phyloP scores from a whole-genome alignment of 1,140 invertebrate genomes.

The Drosophila leontia region DNA sequence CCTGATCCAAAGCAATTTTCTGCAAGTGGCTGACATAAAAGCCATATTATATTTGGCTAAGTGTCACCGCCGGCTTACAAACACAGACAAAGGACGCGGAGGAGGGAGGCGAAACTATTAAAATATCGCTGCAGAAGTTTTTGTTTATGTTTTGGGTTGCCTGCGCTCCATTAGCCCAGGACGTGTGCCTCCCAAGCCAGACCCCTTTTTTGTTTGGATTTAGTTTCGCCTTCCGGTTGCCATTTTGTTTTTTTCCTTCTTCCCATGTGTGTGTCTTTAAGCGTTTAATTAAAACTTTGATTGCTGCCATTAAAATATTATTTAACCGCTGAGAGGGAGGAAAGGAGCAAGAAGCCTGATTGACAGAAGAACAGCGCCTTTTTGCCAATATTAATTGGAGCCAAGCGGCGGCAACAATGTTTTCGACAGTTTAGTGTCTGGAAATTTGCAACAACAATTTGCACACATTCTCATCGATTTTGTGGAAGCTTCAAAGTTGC shows the following conservation, averaged over 20 bases:
- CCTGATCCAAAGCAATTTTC: conserved; percentile 69
- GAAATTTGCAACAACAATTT: conserved; percentile 1
- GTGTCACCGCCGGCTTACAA: conserved; percentile 73
- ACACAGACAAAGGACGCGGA: conserved; percentile 11
- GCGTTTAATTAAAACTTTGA: conserved; percentile 81
- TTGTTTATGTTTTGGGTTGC: conserved; percentile 76
- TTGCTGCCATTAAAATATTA: conserved; percentile 69
- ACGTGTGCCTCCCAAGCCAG: conserved; percentile 52
- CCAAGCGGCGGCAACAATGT: conserved; percentile 16
- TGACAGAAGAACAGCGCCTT: conserved; percentile 2
- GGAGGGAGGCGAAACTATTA: conserved; percentile 59
- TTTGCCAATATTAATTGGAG: conserved; percentile 22
- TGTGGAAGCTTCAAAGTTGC: neutral
- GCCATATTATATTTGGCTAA: conserved; percentile 82
- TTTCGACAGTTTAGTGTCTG: conserved; percentile 7
- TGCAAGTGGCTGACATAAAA: conserved; percentile 80
- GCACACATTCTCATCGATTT: neutral
- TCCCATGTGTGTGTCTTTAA: conserved; percentile 51
- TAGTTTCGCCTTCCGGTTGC: conserved; percentile 56
- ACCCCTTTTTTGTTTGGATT: conserved; percentile 33
- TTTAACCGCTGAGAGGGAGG: conserved; percentile 7
- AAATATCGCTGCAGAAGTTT: conserved; percentile 76
- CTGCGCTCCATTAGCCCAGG: conserved; percentile 72
- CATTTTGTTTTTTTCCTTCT: neutral
- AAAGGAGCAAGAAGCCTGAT: conserved; percentile 9